These are phyloP conservation scores for Leptatherina wallacei DNA, from an alignment of 2,797 vertebrate genomes.

Conservation along the genomic window DNA sequence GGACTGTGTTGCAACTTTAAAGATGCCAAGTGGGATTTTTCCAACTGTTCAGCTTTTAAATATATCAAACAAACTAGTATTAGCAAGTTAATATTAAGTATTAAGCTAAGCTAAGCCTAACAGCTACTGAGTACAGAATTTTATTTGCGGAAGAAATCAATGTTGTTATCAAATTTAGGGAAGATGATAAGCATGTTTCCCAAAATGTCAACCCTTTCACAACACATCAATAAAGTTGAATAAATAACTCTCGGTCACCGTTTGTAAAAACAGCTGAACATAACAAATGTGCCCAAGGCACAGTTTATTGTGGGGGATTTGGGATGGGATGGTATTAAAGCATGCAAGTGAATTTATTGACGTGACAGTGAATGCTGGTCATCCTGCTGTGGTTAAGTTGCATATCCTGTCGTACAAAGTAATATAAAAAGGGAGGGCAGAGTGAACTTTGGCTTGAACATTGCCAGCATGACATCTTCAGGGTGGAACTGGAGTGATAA, in stretches of 20 bases:
- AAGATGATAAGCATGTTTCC: background rate
- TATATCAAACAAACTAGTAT: slow-evolving; percentile 1
- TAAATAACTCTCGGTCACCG: background rate
- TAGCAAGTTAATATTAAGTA: slow-evolving; percentile 5
- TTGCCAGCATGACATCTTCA: slow-evolving; percentile 11
- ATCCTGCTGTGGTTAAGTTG: slow-evolving; percentile 1
- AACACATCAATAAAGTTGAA: background rate
- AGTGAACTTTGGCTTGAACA: slow-evolving; percentile 50
- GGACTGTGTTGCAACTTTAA: background rate
- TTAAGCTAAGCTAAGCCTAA: slow-evolving; percentile 2
- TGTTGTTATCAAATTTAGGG: slow-evolving; percentile 1
- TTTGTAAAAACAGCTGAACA: background rate
- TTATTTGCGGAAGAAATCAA: background rate
- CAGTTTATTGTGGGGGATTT: background rate
- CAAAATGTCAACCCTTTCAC: slow-evolving; percentile 2
- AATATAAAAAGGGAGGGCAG: slow-evolving; percentile 42
- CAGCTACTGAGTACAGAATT: background rate
- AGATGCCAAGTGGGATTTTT: background rate
- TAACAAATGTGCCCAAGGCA: background rate
- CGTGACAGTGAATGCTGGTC: background rate
- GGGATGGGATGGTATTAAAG: background rate
- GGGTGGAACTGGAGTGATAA: slow-evolving; percentile 24
- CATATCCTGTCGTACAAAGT: slow-evolving; percentile 10
- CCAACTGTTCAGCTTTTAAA: background rate
- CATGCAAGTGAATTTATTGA: slow-evolving; percentile 21